Evolutionary conservation across 2,113 vertebrate genomes (phyloP).

Genomic region (Saguinus imperator): DNA sequence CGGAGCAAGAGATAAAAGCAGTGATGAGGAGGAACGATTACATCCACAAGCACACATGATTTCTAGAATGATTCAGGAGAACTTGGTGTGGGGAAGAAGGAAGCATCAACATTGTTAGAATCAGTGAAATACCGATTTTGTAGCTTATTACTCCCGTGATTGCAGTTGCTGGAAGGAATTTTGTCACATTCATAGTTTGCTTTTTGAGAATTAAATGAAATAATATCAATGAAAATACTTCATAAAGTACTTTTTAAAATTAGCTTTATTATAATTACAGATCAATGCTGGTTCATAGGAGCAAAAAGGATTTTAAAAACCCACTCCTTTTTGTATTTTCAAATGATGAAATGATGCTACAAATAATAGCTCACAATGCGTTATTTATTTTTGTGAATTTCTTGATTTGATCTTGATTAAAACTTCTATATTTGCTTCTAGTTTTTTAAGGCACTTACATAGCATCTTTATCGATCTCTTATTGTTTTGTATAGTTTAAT

Average conservation of each 20-base stretch:
- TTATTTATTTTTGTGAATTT: conserved; percentile 1
- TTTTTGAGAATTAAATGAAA: neutral
- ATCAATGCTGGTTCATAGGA: neutral
- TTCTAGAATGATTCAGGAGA: neutral
- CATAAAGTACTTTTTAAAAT: neutral
- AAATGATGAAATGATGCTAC: neutral
- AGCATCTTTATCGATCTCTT: neutral
- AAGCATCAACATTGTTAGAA: neutral
- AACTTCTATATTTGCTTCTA: neutral
- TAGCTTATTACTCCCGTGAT: neutral
- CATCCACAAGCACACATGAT: rapidly evolving
- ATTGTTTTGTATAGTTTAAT: neutral
- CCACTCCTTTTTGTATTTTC: neutral
- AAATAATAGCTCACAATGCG: neutral
- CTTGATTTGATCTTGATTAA: neutral
- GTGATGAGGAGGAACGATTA: neutral
- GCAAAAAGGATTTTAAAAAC: conserved; percentile 7
- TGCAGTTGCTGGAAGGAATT: neutral
- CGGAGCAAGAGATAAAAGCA: neutral
- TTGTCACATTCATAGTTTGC: neutral
- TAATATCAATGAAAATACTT: conserved; percentile 16
- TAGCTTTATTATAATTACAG: neutral
- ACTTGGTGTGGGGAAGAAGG: neutral
- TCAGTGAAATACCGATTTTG: neutral
- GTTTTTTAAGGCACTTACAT: neutral